phyloP scores from a whole-genome alignment of 2,888 invertebrate species.

The Rhamnusium bicolor region DNA sequence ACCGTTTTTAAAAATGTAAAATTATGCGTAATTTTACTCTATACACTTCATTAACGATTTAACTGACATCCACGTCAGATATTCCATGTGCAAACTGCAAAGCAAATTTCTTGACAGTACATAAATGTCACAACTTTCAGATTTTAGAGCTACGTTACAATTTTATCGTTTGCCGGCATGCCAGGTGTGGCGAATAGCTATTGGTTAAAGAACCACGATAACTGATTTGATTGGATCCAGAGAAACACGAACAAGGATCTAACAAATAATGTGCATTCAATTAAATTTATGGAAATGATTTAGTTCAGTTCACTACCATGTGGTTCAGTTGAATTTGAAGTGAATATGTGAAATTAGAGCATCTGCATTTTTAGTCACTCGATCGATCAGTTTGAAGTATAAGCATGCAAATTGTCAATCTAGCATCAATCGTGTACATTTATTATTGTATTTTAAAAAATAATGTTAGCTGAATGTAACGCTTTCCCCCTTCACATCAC shows the following conservation, averaged over 20 bases:
- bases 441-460: too few relatives aligned
- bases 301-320: too few relatives aligned
- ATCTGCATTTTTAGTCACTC: too few relatives aligned
- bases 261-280: neutral
- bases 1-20: neutral
- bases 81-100: constrained; percentile 34
- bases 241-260: neutral
- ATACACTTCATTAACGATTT: neutral
- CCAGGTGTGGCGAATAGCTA: constrained; percentile 39
- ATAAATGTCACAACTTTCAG: constrained; percentile 22
- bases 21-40: neutral
- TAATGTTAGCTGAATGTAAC: too few relatives aligned
- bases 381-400: too few relatives aligned
- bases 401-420: too few relatives aligned
- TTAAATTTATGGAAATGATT: too few relatives aligned
- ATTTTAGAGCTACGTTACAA: constrained; percentile 1
- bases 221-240: constrained; percentile 14
- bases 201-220: constrained; percentile 34
- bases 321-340: too few relatives aligned
- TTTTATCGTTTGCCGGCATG: constrained; percentile 15
- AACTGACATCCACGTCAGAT: constrained; percentile 35
- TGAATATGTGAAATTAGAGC: too few relatives aligned
- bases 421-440: too few relatives aligned
- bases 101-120: constrained; percentile 10
- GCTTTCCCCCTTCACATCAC: too few relatives aligned